Conservation (phyloP, 2,113 vertebrate species). For the Ploceus nigricollis region DNA sequence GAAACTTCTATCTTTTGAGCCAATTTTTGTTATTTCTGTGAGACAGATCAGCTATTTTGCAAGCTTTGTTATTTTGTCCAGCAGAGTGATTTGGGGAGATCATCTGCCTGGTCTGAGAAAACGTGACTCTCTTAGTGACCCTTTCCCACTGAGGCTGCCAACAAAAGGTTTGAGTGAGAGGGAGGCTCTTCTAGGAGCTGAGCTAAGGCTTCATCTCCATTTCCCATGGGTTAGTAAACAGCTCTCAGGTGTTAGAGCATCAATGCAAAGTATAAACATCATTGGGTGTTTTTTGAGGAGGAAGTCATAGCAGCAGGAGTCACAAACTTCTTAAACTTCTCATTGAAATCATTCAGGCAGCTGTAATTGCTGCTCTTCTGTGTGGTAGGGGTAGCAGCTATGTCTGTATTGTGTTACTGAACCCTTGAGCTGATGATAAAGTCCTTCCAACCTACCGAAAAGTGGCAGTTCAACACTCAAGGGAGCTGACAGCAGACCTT, state of each 20-base stretch:
- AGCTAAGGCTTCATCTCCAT: neutral
- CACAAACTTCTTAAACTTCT: neutral
- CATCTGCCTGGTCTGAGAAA: neutral
- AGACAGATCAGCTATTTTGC: neutral
- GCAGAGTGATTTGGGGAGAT: neutral
- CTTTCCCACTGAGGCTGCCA: neutral
- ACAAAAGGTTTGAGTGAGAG: neutral
- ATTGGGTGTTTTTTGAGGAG: neutral
- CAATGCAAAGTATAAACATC: neutral
- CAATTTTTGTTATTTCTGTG: neutral
- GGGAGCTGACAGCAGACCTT: neutral
- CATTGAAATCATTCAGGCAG: neutral
- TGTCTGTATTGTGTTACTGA: neutral
- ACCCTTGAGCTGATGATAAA: neutral
- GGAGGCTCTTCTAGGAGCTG: neutral
- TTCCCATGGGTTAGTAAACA: neutral
- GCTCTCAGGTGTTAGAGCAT: neutral
- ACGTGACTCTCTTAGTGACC: neutral
- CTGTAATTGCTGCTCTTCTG: neutral
- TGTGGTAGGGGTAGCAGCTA: neutral
- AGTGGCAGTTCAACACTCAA: rapidly evolving
- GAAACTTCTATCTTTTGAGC: neutral
- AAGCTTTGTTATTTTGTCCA: neutral
- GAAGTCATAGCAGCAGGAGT: neutral
- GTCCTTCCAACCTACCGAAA: neutral